Percentiles rank a stretch among this genome's conserved stretches.
phyloP scores from a whole-genome alignment of 2,113 vertebrate species.

The Mesembrinibis cayennensis region DNA sequence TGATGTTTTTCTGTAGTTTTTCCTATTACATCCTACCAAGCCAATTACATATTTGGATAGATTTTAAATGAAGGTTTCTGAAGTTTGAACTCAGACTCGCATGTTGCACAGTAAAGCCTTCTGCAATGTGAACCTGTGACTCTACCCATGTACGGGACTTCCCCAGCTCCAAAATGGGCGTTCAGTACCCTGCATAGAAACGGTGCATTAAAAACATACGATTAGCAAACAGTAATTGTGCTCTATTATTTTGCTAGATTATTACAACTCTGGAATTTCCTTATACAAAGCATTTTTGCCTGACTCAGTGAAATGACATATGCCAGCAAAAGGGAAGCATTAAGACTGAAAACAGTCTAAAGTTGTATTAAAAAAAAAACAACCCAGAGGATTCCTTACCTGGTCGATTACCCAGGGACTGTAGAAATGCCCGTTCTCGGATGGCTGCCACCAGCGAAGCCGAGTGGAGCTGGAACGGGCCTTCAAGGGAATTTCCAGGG shows the following conservation, averaged over 20 bases:
- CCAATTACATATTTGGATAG: neutral
- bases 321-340: neutral
- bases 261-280: neutral
- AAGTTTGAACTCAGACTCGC: neutral
- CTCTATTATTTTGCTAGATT: neutral
- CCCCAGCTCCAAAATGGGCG: neutral
- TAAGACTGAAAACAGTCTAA: neutral
- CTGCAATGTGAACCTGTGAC: neutral
- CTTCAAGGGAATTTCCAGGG: conserved; percentile 91
- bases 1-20: neutral
- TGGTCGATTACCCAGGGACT: conserved; percentile 97
- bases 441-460: conserved; percentile 98
- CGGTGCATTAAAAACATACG: neutral
- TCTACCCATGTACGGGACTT: neutral
- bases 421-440: conserved; percentile 92
- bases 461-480: conserved; percentile 86
- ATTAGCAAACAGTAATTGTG: neutral
- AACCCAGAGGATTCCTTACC: conserved; percentile 57
- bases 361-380: fast-evolving
- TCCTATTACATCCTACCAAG: neutral
- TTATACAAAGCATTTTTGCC: neutral
- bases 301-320: neutral
- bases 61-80: neutral
- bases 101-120: neutral
- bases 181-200: neutral